A percentile compares a stretch with the other conserved stretches of the same genome.
phyloP scores from a whole-genome alignment of 2,888 invertebrate genomes.

The Acanthosoma haemorrhoidale region DNA sequence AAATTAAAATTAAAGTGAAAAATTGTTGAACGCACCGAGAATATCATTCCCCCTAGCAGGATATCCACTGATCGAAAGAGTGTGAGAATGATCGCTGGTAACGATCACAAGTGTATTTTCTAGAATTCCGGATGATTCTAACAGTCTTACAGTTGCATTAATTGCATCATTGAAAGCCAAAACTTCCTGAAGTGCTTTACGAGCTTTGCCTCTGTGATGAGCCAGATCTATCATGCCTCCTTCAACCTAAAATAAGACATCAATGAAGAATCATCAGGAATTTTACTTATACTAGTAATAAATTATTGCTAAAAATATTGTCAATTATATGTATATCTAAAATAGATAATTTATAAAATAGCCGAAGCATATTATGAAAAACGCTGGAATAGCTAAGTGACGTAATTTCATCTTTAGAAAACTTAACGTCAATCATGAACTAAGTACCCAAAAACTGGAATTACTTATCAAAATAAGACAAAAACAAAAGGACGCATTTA shows the following conservation, averaged over 20 bases:
- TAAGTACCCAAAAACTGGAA: too few species aligned
- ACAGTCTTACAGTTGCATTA: conserved; percentile 62
- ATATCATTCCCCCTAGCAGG: conserved; percentile 72
- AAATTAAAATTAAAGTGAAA: not conserved
- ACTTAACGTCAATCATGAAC: too few species aligned
- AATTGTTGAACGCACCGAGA: conserved; percentile 54
- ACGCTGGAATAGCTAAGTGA: too few species aligned
- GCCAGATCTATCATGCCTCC: conserved; percentile 82
- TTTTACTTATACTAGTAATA: too few species aligned
- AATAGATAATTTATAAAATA: too few species aligned
- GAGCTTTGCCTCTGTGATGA: conserved; percentile 77
- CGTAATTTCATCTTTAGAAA: too few species aligned
- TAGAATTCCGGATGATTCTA: conserved; percentile 61
- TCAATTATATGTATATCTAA: too few species aligned
- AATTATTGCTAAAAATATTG: too few species aligned
- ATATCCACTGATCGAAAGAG: conserved; percentile 70
- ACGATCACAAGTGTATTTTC: conserved; percentile 64
- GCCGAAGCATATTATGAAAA: too few species aligned
- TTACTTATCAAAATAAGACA: too few species aligned
- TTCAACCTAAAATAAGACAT: conserved; percentile 61
- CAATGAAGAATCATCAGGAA: too few species aligned
- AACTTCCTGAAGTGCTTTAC: conserved; percentile 68
- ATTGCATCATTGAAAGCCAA: conserved; percentile 74
- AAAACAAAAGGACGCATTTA: too few species aligned
- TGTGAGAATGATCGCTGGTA: conserved; percentile 74